Percentiles rank a stretch among this genome's conserved stretches.
Conservation (phyloP, 2,113 vertebrate genomes). For the Symphodus melops region DNA sequence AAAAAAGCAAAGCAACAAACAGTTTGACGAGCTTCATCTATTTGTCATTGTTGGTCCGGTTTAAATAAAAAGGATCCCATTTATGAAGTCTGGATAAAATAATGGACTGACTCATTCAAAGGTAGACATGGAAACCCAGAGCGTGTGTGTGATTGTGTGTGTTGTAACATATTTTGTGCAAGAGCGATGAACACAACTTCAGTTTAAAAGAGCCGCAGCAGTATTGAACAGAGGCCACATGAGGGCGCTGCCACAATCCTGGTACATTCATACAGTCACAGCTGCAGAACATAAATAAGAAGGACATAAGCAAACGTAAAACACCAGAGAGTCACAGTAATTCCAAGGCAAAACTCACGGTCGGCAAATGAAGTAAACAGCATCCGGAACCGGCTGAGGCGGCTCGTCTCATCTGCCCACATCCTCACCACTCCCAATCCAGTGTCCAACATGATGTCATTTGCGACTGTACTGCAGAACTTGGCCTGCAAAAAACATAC, state of each 20-base stretch:
- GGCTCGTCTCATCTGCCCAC: conserved; percentile 96
- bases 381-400: conserved; percentile 93
- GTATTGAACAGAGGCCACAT: conserved; percentile 2
- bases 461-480: conserved; percentile 97
- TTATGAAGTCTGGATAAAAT: too few relatives aligned
- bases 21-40: background rate
- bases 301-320: background rate
- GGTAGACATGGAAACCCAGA: background rate
- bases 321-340: background rate
- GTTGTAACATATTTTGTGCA: background rate
- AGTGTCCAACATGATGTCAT: conserved; percentile 90
- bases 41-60: too few relatives aligned
- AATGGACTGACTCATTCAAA: background rate
- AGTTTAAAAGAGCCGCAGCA: background rate
- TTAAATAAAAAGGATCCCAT: too few relatives aligned
- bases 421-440: conserved; percentile 92
- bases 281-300: background rate
- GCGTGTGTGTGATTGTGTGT: background rate
- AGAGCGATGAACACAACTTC: background rate
- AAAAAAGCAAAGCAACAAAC: background rate
- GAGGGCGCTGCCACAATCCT: conserved; percentile 10
- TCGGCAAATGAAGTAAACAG: conserved; percentile 95
- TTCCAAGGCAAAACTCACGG: conserved; percentile 85
- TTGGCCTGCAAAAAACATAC: conserved; percentile 85
- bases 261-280: conserved; percentile 3